These are phyloP conservation scores for Aphelenchoides fujianensis DNA, from an alignment of 1,140 invertebrate genomes.

Conservation along the genomic window DNA sequence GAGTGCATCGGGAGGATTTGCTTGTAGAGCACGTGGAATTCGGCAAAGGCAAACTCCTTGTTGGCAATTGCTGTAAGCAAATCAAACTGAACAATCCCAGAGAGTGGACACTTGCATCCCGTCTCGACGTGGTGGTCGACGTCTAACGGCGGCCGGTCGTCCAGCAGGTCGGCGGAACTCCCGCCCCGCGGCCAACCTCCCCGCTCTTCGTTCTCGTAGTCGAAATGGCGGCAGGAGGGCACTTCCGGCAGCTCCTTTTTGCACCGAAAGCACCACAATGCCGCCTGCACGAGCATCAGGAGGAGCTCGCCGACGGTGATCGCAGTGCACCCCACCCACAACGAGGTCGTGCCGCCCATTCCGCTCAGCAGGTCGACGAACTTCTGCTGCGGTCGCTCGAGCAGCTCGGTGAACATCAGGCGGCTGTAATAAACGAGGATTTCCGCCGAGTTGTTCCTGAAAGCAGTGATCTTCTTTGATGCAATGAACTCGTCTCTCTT, in stretches of 20 bases:
- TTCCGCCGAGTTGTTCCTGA: constrained; percentile 22
- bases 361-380: constrained; percentile 15
- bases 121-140: neutral
- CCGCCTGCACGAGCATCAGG: constrained; percentile 3
- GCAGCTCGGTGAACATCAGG: neutral
- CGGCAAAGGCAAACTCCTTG: constrained; percentile 32
- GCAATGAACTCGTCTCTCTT: constrained; percentile 13
- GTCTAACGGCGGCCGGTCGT: neutral
- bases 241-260: constrained; percentile 8
- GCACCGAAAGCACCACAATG: neutral
- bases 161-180: neutral
- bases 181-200: neutral
- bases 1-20: neutral
- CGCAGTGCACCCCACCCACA: constrained; percentile 21
- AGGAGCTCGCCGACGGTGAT: constrained; percentile 19
- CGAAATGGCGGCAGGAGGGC: neutral
- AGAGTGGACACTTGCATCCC: neutral
- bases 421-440: constrained; percentile 22
- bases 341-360: constrained; percentile 13
- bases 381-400: neutral
- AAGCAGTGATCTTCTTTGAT: neutral
- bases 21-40: constrained; percentile 24
- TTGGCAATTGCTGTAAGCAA: neutral
- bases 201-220: neutral
- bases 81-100: neutral